Evolutionary conservation across 2,888 invertebrate species (phyloP).

Genomic region (Morpho deidamia): DNA sequence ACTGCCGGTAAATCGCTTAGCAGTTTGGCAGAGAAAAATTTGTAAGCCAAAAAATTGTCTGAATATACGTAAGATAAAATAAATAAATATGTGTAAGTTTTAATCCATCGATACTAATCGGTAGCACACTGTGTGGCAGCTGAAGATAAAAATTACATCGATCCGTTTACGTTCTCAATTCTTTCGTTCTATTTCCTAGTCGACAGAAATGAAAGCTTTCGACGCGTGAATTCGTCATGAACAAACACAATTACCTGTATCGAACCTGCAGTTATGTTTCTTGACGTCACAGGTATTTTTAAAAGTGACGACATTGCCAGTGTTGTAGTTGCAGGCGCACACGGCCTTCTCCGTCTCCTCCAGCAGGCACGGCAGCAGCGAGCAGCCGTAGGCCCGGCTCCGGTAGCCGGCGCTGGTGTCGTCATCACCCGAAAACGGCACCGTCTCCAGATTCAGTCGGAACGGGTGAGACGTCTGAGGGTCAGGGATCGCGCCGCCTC

Average conservation of each 20-base stretch:
- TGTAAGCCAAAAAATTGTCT: no score
- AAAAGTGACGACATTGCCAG: conserved; percentile 37
- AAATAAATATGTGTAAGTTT: no score
- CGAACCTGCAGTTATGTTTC: conserved; percentile 40
- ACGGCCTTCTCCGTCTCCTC: conserved; percentile 20
- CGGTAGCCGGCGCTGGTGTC: conserved; percentile 14
- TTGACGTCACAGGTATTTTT: conserved; percentile 35
- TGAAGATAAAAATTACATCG: no score
- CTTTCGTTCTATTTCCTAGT: no score
- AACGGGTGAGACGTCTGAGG: conserved; percentile 2
- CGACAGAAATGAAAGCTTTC: no score
- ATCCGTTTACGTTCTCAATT: no score
- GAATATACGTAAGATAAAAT: no score
- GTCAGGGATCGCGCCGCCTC: not conserved
- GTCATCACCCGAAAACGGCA: conserved; percentile 14
- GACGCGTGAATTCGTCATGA: not conserved
- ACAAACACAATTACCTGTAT: conserved; percentile 31
- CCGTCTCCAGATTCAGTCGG: conserved; percentile 14
- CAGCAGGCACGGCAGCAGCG: conserved; percentile 26
- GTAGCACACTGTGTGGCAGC: no score
- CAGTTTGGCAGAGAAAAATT: no score
- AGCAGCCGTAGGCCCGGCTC: conserved; percentile 28
- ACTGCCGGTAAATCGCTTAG: no score
- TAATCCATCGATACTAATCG: no score
- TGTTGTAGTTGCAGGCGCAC: conserved; percentile 38